A percentile compares a stretch with the other conserved stretches of the same genome.
These are phyloP conservation scores for Ophioderma brevispina DNA, from an alignment of 35 echinoderm and acorn worm genomes.

Conservation along the genomic window DNA sequence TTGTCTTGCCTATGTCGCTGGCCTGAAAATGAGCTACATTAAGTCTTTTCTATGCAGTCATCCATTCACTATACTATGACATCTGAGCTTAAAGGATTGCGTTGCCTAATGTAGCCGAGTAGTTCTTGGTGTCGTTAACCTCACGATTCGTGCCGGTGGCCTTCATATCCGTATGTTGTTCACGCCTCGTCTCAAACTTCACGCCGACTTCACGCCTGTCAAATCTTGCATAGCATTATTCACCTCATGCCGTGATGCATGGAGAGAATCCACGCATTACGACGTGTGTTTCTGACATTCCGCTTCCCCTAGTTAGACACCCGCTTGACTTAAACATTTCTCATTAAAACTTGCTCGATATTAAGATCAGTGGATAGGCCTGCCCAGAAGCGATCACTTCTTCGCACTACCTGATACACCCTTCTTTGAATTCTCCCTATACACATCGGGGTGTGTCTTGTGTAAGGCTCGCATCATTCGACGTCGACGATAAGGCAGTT, in stretches of 20 bases:
- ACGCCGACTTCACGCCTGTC: not conserved
- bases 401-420: not conserved
- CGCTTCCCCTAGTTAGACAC: not conserved
- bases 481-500: not conserved
- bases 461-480: not conserved
- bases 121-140: not conserved
- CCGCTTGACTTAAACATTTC: not conserved
- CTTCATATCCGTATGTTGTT: not conserved
- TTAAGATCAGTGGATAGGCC: not conserved
- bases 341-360: not conserved
- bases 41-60: constrained; percentile 35
- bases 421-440: not conserved
- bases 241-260: not conserved
- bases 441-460: not conserved
- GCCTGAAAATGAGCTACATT: constrained; percentile 64
- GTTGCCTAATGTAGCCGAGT: constrained; percentile 1
- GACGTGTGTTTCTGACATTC: not conserved
- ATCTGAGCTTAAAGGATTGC: constrained; percentile 47
- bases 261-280: not conserved
- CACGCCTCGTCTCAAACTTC: not conserved
- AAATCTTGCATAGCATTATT: not conserved
- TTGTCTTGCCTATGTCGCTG: constrained; percentile 41
- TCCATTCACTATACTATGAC: constrained; percentile 52
- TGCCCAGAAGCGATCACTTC: not conserved
- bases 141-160: not conserved